Evolutionary conservation across 2,888 invertebrate species (phyloP).

Genomic region (Petrolisthes manimaculis): DNA sequence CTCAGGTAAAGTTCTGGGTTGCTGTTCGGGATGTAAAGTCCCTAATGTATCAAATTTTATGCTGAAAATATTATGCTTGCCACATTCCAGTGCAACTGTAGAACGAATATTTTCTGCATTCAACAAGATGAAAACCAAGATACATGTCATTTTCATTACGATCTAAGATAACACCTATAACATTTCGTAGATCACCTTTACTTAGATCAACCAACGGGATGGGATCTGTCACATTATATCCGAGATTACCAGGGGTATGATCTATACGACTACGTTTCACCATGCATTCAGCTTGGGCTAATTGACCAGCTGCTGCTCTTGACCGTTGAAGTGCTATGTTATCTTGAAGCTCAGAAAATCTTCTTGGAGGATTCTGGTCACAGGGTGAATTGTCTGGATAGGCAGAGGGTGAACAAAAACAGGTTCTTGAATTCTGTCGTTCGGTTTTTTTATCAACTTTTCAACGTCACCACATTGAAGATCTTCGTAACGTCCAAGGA

Average conservation of each 20-base stretch:
- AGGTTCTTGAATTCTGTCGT: too few relatives aligned
- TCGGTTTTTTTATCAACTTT: too few relatives aligned
- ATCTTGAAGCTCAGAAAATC: neutral
- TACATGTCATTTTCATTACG: conserved; percentile 35
- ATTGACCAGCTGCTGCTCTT: conserved; percentile 27
- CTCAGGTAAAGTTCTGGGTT: too few relatives aligned
- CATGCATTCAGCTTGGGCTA: conserved; percentile 23
- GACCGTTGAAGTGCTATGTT: conserved; percentile 25
- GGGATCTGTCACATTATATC: conserved; percentile 26
- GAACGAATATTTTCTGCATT: too few relatives aligned
- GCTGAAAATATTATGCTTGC: too few relatives aligned
- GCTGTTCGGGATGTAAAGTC: too few relatives aligned
- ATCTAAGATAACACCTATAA: conserved; percentile 38
- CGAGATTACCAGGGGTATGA: conserved; percentile 21
- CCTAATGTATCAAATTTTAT: too few relatives aligned
- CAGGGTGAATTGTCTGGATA: conserved; percentile 27
- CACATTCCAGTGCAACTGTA: too few relatives aligned
- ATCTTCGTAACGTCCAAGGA: too few relatives aligned
- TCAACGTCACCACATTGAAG: too few relatives aligned
- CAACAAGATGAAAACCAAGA: neutral
- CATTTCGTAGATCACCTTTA: conserved; percentile 18
- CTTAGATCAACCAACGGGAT: conserved; percentile 20
- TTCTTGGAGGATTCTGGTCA: conserved; percentile 21
- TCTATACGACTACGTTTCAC: conserved; percentile 15
- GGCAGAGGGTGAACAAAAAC: neutral